Base-by-base conservation (phyloP, 2,888 invertebrate genomes). In the Iselma pallidipennis region DNA sequence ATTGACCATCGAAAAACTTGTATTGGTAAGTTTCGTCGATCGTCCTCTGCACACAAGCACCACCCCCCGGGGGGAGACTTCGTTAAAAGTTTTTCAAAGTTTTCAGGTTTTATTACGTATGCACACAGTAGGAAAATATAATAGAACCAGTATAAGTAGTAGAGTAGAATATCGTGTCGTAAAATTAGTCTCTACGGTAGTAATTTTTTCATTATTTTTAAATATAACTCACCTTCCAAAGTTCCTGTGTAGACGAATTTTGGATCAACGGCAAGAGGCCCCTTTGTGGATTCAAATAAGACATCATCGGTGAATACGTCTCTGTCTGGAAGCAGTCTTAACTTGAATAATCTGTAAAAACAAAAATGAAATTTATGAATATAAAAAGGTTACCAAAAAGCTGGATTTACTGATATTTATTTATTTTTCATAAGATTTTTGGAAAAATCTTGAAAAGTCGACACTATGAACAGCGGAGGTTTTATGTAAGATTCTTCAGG, bases 251-350 rank as follows among this genome's bases (percentile, higher is more conserved):
- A 92, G 71, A 90, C 89, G 71, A 88, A 87, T 59, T 86, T 87
- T 57, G 89, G 86, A 84, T 92, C 90, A 82, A 89, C 92, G 71
- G 86, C 82, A 70, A 92, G 81, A 67, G 86, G 86, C 55, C 91
- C 90, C 52, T 85, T 82, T 10, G 89, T 88, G 60, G 89, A 88
- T 82, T 93, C 92, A 79, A 94, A 90, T 77, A 89, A 85, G 57
- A 89, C 89, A 78, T 90, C 91, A 54, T 90, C 87, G 67, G 91
- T 86, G 82, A 92, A 93, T 70, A 94, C 86, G 69, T 86, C 85
- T 21, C 87, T 87, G 81, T 93, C 91, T 68, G 91, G 91, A 69
- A 85, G 85, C 74, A 91, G 85, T 73, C 89, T 85, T 78, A 94
- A 82, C 74, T 88, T 88, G 83, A 94, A 93, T 76, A 89, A 86